These are phyloP conservation scores for Zaprionus nigranus DNA, from an alignment of 1,140 invertebrate species.

Conservation along the genomic window DNA sequence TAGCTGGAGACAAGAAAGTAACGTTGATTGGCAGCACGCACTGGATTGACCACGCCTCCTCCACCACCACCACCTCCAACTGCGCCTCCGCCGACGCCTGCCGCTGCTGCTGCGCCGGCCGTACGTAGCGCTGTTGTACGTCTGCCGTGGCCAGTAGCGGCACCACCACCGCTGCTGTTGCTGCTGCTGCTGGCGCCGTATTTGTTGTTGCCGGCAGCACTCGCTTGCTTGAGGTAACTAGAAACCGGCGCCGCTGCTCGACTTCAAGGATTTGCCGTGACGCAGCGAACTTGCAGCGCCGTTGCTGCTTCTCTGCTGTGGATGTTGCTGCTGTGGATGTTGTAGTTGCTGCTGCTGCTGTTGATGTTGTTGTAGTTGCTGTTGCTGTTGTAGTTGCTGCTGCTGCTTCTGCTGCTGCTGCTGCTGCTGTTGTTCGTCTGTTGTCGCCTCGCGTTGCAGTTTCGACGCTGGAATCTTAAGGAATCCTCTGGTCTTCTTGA, in stretches of 20 bases:
- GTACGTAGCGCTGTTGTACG: constrained; percentile 5
- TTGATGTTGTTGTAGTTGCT: constrained; percentile 7
- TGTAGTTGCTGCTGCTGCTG: background rate
- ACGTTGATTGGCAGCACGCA: constrained; percentile 72
- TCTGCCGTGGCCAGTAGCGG: background rate
- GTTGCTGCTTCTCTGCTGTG: constrained; percentile 6
- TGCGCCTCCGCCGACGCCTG: background rate
- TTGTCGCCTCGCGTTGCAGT: constrained; percentile 48
- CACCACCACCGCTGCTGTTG: background rate
- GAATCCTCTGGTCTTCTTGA: constrained; percentile 77
- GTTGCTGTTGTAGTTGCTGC: constrained; percentile 14
- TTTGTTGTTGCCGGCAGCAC: constrained; percentile 23
- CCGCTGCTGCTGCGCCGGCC: background rate
- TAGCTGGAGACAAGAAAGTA: constrained; percentile 73
- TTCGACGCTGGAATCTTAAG: constrained; percentile 74
- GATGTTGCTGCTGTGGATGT: constrained; percentile 15
- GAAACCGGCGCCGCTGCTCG: background rate
- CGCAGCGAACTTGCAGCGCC: background rate
- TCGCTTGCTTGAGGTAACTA: constrained; percentile 3
- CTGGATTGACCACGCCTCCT: constrained; percentile 54
- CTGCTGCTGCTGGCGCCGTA: constrained; percentile 36
- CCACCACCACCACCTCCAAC: background rate
- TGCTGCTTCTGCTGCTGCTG: constrained; percentile 20
- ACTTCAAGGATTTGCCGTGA: constrained; percentile 25
- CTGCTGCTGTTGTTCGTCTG: constrained; percentile 25